Evolutionary conservation across 2,113 vertebrate species (phyloP), one percentile per base, ranked within the genome.

Genomic region (Chionis minor): DNA sequence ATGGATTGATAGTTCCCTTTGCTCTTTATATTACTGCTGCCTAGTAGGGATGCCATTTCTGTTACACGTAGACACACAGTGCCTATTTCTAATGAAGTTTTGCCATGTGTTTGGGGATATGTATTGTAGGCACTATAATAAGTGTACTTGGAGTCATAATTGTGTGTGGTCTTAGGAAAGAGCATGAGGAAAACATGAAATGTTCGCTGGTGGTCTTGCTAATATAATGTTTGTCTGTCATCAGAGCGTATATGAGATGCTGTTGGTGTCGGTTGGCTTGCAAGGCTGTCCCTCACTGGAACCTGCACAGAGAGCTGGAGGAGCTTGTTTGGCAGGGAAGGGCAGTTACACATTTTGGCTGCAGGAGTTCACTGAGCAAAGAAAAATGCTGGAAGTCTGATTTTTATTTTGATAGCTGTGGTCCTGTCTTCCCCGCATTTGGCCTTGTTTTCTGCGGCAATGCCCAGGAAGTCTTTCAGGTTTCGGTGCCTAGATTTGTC

Each of bases 1-100:
- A 30, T 40, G 28, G 62, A 61, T 92, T 45, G 67, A n/a, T 77
- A 58, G 51, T 77, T 95, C 87, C 42, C 56, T 65, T 81, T 74
- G 52, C 42, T 66, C 40, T 90, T 67, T 69, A 45, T 69, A 30
- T 87, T 61, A 4, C 19, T 28, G 33, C 61, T 84, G 44, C 27
- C 40, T 82, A 12, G 20, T 52, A 42, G 80, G 51, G 49, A 61
- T 65, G 40, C 55, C 35, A 11, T 12, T 47, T 81, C 55, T 79
- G 69, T 74, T 58, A 33, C 1, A 1, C 1, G 4, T 4, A 71
- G 47, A 40, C 6, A 11, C 12, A 5, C 0, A 0, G 23, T 59
- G 42, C 38, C 40, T 80, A 1, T 54, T 77, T 18, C 4, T 33
- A 54, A 63, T 35, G 23, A 52, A 67, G 19, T 7, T 75, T 67